A percentile compares a stretch with the other conserved stretches of the same genome.
These are phyloP conservation scores for Puntigrus tetrazona DNA, from an alignment of 2,113 vertebrate genomes.

Conservation along the genomic window DNA sequence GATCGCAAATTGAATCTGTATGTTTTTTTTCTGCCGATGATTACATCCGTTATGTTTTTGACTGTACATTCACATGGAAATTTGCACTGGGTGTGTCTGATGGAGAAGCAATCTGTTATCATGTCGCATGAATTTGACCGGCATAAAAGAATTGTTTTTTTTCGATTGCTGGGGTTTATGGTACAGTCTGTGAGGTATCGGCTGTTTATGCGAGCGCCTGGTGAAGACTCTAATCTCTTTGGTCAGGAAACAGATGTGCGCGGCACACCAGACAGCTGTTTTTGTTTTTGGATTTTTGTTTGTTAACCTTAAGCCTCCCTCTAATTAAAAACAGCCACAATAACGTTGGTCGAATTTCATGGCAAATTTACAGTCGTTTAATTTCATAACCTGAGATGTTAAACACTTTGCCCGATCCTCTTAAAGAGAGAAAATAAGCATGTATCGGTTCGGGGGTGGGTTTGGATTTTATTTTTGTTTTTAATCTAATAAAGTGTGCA, in stretches of 20 bases:
- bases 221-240: background rate
- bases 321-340: conserved; percentile 57
- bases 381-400: conserved; percentile 51
- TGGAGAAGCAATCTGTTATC: conserved; percentile 47
- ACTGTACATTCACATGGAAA: conserved; percentile 51
- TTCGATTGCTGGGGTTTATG: conserved; percentile 35
- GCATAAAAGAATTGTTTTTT: conserved; percentile 48
- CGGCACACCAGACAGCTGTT: conserved; percentile 37
- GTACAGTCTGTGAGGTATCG: background rate
- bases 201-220: background rate
- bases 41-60: conserved; percentile 50
- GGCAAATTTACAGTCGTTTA: background rate
- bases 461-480: conserved; percentile 48
- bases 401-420: conserved; percentile 53
- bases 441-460: conserved; percentile 42
- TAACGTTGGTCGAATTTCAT: conserved; percentile 45
- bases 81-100: conserved; percentile 31
- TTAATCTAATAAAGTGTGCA: conserved; percentile 41
- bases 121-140: conserved; percentile 43
- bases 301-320: conserved; percentile 39
- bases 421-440: conserved; percentile 36
- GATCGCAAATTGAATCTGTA: conserved; percentile 56
- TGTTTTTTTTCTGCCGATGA: conserved; percentile 27
- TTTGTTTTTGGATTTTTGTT: conserved; percentile 46
- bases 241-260: conserved; percentile 39